These are phyloP conservation scores for Cardinalis cardinalis DNA, from an alignment of 2,113 vertebrate genomes.

Conservation along the genomic window DNA sequence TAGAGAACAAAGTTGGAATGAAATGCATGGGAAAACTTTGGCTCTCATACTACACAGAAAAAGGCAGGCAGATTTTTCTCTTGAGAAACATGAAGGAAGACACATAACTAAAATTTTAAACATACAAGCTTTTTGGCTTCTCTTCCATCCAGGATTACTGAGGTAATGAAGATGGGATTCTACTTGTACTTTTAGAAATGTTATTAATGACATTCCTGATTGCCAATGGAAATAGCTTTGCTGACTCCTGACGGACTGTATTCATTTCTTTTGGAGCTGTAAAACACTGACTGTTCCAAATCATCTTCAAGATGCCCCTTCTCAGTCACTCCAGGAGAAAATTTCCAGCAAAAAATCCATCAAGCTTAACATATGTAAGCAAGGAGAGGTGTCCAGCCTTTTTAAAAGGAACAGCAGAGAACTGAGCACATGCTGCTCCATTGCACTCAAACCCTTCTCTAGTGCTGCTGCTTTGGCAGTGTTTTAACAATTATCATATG, in stretches of 20 bases:
- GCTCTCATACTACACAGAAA: not conserved
- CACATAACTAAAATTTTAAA: conserved; percentile 35
- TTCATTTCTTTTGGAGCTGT: not conserved
- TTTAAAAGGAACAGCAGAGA: not conserved
- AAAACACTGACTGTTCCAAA: not conserved
- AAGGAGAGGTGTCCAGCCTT: not conserved
- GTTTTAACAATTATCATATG: not conserved
- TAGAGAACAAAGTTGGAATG: conserved; percentile 1
- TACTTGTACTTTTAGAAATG: not conserved
- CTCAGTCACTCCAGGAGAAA: not conserved
- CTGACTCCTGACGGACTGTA: not conserved
- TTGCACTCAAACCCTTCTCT: accelerated
- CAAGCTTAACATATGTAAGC: not conserved
- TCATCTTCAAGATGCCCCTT: not conserved
- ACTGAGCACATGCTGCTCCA: not conserved
- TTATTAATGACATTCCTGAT: not conserved
- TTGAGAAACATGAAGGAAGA: conserved; percentile 37
- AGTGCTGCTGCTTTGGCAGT: not conserved
- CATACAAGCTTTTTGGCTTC: conserved; percentile 10
- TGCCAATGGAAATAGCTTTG: not conserved
- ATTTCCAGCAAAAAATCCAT: not conserved
- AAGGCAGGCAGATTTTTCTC: conserved; percentile 8
- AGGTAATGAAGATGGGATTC: conserved; percentile 20
- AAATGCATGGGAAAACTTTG: not conserved
- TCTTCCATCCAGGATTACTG: not conserved